Base-by-base conservation (phyloP, 53 echinoderm and acorn worm genomes). In the Holothuria scabra region DNA sequence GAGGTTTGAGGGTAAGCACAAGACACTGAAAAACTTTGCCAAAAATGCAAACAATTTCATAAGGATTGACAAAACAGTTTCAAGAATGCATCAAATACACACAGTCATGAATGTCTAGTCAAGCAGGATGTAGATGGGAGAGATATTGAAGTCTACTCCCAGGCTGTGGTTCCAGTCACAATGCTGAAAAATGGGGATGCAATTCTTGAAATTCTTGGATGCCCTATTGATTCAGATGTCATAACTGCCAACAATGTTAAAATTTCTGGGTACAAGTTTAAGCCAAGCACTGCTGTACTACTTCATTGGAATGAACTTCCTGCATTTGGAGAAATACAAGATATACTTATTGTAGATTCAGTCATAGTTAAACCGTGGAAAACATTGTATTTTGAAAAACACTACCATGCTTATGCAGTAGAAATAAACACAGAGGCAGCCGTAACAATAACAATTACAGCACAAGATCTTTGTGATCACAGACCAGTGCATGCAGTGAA, bases 401-500 rank as follows among this genome's bases (percentile, higher is more conserved):
- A 88, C 52, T 76, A 55, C 78, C 76, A 84, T 33, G 76, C 78
- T 65, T 88, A 76, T 66, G 66, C 34, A 44, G 89, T 84, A 21
- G 37, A 82, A 24, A 24, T 18, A 32, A 67, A 23, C 12, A 13
- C 68, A 31, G 52, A 25, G 12, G 25, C 8, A 35, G 46, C 34
- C 33, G 41, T 74, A 23, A 35, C 35, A 35, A 35, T 35, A 35
- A 74, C 29, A 21, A 31, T 34, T 8, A 57, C 59, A 28, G 28
- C 69, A 25, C 72, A 29, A 31, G 56, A 62, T 25, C 76, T 88
- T 25, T 41, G n/a, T 25, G 83, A 83, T 11, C 33, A 76, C 35
- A 76, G 76, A 75, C 88, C 88, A 46, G 75, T 88, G 10, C 88
- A 88, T 88, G 76, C 65, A 84, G 76, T 76, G 52, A 61, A 88